A percentile compares a stretch with the other conserved stretches of the same genome.
These are phyloP conservation scores for Micromesistius poutassou DNA, from an alignment of 2,797 vertebrate species.

Conservation along the genomic window DNA sequence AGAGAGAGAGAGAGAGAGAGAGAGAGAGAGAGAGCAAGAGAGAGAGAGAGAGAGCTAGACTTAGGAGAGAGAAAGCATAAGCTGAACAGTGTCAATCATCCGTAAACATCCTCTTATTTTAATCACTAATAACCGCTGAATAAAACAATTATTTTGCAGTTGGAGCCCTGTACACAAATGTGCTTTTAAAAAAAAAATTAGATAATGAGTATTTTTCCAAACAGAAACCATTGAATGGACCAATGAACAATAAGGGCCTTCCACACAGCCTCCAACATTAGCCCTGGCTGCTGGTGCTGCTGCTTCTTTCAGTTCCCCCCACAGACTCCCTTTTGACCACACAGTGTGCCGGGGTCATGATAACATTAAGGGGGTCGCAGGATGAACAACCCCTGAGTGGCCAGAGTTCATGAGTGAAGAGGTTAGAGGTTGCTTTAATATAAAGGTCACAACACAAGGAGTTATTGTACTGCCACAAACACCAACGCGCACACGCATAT, in stretches of 20 bases:
- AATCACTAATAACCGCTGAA: too few relatives aligned
- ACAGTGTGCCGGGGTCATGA: constrained; percentile 31
- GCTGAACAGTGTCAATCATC: neutral
- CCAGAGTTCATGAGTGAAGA: constrained; percentile 43
- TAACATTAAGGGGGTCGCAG: constrained; percentile 8
- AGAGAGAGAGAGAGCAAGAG: neutral
- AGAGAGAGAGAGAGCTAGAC: neutral
- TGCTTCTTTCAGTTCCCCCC: neutral
- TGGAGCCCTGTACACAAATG: neutral
- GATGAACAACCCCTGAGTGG: constrained; percentile 30
- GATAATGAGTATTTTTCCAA: neutral
- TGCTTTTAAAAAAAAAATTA: neutral
- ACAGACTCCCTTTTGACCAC: constrained; percentile 22
- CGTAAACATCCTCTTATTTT: neutral
- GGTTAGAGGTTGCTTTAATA: constrained; percentile 38
- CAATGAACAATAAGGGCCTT: neutral
- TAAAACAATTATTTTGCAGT: neutral
- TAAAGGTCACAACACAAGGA: constrained; percentile 23
- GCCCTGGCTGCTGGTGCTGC: neutral
- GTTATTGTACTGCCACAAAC: neutral
- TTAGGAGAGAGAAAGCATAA: neutral
- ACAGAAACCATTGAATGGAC: neutral
- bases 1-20: constrained; percentile 1
- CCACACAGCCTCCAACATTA: neutral
- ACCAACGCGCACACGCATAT: constrained; percentile 11